These are phyloP conservation scores for Tragelaphus buxtoni DNA, from an alignment of 2,113 vertebrate genomes.

Conservation along the genomic window DNA sequence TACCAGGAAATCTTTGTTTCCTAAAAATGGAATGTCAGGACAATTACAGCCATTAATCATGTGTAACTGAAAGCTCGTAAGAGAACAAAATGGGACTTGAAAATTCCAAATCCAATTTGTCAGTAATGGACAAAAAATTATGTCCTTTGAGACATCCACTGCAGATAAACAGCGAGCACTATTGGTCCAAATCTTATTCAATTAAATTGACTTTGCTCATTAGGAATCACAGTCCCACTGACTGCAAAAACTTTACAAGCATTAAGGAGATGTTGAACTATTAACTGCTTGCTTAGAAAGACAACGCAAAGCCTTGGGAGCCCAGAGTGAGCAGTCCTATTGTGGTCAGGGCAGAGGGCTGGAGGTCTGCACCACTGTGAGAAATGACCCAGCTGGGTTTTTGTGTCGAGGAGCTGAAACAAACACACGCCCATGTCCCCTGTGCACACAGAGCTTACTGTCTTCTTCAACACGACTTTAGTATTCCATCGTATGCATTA, in stretches of 20 bases:
- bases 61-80: background rate
- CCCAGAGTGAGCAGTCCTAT: background rate
- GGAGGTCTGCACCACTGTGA: background rate
- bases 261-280: background rate
- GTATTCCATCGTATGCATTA: background rate
- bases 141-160: background rate
- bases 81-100: background rate
- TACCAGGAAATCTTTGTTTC: background rate
- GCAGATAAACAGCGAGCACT: background rate
- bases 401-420: background rate
- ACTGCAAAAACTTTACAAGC: background rate
- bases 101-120: background rate
- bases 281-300: background rate
- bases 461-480: background rate
- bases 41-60: background rate
- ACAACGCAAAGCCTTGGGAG: background rate
- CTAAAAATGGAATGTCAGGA: conserved; percentile 17
- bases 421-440: background rate
- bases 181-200: background rate
- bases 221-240: background rate
- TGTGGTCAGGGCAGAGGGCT: background rate
- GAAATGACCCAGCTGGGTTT: background rate
- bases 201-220: background rate
- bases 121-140: background rate
- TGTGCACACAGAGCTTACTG: background rate